phyloP scores from a whole-genome alignment of 2,113 vertebrate genomes.

The Passer domesticus region DNA sequence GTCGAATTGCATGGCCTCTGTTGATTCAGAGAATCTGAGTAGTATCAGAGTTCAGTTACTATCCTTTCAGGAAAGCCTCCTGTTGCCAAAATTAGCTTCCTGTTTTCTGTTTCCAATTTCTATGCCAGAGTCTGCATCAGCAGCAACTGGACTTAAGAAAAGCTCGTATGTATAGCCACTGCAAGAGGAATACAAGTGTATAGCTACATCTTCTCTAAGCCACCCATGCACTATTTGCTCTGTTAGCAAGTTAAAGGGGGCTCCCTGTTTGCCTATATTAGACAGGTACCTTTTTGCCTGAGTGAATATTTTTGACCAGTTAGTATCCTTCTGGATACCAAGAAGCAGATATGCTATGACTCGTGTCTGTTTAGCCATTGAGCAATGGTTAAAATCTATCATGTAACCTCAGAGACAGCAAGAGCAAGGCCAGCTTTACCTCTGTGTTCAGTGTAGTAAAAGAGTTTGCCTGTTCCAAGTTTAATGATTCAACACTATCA shows the following conservation, averaged over 20 bases:
- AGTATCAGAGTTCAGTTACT: slow-evolving; percentile 60
- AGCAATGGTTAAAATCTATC: neutral
- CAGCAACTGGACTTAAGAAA: neutral
- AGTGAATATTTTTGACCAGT: neutral
- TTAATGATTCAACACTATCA: neutral
- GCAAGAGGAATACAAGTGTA: neutral
- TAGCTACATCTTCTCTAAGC: neutral
- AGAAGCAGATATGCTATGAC: neutral
- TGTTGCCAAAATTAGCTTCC: slow-evolving; percentile 49
- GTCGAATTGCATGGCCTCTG: slow-evolving; percentile 35
- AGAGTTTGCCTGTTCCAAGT: neutral
- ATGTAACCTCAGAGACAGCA: neutral
- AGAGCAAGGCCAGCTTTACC: neutral
- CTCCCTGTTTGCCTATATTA: neutral
- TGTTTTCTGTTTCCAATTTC: slow-evolving; percentile 17
- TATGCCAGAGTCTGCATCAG: slow-evolving; percentile 6
- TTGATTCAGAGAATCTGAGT: slow-evolving; percentile 55
- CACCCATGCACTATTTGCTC: neutral
- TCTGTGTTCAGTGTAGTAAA: neutral
- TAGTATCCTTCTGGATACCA: neutral
- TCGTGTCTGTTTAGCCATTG: neutral
- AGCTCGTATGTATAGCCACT: neutral
- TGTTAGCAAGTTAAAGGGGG: neutral
- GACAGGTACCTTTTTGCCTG: neutral
- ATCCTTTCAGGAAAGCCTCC: slow-evolving; percentile 42